A percentile compares a stretch with the other conserved stretches of the same genome.
Evolutionary conservation across 2,888 invertebrate species (phyloP).

Genomic region (Stenodema calcarata): DNA sequence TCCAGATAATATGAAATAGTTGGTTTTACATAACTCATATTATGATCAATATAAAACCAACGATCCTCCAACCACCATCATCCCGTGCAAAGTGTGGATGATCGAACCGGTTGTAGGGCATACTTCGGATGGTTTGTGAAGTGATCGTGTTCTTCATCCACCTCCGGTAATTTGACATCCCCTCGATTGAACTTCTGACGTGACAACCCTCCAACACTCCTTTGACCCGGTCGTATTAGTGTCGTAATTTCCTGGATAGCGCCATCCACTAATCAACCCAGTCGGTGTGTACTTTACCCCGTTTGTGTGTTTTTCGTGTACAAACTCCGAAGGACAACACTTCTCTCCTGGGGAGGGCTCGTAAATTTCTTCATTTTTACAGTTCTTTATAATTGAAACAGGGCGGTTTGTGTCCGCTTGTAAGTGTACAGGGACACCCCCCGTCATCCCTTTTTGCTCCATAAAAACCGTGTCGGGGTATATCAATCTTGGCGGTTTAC

Average conservation of each 20-base stretch:
- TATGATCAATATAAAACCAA: no score
- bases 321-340: neutral
- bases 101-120: no score
- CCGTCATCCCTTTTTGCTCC: neutral
- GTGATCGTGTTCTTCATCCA: no score
- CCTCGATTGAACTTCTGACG: no score
- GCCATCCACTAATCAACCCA: neutral
- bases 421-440: neutral
- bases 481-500: slow-evolving; percentile 23
- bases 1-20: no score
- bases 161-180: no score
- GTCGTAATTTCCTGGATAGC: neutral
- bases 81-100: no score
- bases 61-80: no score
- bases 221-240: neutral
- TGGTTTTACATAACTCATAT: no score
- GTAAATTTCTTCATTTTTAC: neutral
- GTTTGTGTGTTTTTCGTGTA: neutral
- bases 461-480: neutral
- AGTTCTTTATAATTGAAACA: slow-evolving; percentile 12
- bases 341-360: no score
- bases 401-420: neutral
- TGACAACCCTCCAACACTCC: neutral
- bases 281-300: neutral
- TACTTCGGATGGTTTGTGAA: no score